Percentiles rank a stretch among this genome's conserved stretches.
These are phyloP conservation scores for Sus cebifrons DNA, from an alignment of 2,797 vertebrate species.

Conservation along the genomic window DNA sequence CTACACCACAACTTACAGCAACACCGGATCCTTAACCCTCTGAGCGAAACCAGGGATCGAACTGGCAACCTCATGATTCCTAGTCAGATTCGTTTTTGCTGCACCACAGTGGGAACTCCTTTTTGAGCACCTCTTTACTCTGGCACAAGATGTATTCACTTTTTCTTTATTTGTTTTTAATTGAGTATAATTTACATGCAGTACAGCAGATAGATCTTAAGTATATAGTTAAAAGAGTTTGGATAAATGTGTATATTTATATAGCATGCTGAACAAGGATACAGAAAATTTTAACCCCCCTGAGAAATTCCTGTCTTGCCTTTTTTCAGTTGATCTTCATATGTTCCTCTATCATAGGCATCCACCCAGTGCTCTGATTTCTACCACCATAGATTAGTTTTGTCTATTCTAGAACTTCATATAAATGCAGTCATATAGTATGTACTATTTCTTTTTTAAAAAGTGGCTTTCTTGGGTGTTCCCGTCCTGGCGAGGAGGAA, in stretches of 20 bases:
- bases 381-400: not conserved
- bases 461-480: too few species aligned
- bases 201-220: not conserved
- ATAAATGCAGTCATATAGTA: not conserved
- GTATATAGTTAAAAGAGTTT: not conserved
- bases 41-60: too few species aligned
- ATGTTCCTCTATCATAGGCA: not conserved
- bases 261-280: not conserved
- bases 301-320: not conserved
- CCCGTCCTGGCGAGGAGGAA: too few species aligned
- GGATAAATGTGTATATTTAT: not conserved
- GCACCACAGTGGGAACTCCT: not conserved
- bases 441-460: not conserved
- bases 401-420: not conserved
- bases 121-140: not conserved
- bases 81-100: too few species aligned
- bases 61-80: too few species aligned
- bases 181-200: not conserved
- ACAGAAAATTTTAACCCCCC: not conserved
- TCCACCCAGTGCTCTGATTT: not conserved
- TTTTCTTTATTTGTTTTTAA: not conserved
- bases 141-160: not conserved
- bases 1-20: too few species aligned
- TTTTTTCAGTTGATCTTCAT: not conserved
- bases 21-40: too few species aligned